Evolutionary conservation across 2,113 vertebrate genomes (phyloP).

Genomic region (Phylloscopus trochiloides): DNA sequence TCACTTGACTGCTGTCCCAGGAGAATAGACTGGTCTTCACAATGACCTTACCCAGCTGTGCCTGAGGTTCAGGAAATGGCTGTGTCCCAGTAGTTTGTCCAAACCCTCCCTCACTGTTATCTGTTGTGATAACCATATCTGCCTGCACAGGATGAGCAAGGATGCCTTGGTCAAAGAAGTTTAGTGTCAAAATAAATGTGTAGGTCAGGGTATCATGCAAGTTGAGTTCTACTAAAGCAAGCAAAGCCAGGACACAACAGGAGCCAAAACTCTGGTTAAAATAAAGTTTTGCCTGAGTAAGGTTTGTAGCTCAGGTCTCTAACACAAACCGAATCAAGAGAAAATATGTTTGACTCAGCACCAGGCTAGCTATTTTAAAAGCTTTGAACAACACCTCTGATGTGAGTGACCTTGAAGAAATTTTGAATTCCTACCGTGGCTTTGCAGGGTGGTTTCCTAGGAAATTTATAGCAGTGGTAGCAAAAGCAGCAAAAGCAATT

Average conservation of each 20-base stretch:
- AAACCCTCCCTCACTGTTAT: not conserved
- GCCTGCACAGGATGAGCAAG: rapidly evolving
- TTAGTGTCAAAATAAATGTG: not conserved
- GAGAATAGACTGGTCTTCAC: not conserved
- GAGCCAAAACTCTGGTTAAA: not conserved
- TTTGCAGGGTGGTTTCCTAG: constrained; percentile 17
- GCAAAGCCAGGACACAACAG: not conserved
- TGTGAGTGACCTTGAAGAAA: constrained; percentile 31
- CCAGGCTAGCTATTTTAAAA: constrained; percentile 18
- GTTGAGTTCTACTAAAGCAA: not conserved
- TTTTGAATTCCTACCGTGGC: not conserved
- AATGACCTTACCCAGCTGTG: no score
- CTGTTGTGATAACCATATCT: not conserved
- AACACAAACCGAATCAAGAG: not conserved
- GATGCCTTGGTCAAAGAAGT: not conserved
- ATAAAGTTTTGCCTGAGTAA: not conserved
- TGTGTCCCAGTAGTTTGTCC: not conserved
- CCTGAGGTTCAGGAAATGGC: not conserved
- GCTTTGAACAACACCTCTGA: constrained; percentile 38
- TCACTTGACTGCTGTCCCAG: not conserved
- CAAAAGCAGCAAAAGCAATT: constrained; percentile 10
- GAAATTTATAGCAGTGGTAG: constrained; percentile 26
- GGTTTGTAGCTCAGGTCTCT: not conserved
- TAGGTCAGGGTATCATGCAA: not conserved
- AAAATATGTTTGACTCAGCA: constrained; percentile 36